phyloP scores from a whole-genome alignment of 2,113 vertebrate genomes.

The Ailuropoda melanoleuca region DNA sequence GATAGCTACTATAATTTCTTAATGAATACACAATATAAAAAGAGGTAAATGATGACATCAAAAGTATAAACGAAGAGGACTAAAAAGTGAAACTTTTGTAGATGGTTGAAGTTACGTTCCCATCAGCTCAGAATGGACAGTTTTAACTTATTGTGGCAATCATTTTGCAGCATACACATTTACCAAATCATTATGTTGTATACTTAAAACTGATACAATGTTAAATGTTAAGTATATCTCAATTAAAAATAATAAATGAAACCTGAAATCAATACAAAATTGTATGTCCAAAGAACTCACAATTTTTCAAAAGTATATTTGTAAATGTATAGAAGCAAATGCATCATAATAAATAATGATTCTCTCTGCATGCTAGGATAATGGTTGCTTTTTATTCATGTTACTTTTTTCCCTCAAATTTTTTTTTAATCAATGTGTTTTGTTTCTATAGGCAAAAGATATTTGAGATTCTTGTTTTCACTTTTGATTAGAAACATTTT shows the following conservation, averaged over 20 bases:
- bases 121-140: neutral
- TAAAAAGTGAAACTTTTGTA: neutral
- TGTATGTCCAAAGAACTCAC: neutral
- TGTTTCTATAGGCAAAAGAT: neutral
- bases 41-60: too few relatives aligned
- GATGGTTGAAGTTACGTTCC: neutral
- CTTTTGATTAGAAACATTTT: constrained; percentile 4
- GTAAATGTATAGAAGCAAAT: neutral
- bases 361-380: neutral
- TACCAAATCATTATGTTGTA: neutral
- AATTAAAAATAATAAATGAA: neutral
- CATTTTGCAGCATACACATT: neutral
- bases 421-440: neutral
- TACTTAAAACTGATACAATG: neutral
- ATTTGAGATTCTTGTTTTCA: neutral
- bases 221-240: neutral
- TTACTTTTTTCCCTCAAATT: neutral
- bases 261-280: neutral
- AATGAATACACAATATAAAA: too few relatives aligned
- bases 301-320: neutral
- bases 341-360: neutral
- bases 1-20: neutral
- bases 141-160: neutral
- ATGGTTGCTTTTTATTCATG: neutral
- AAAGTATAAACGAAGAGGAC: too few relatives aligned